Percentiles rank a stretch among this genome's conserved stretches.
phyloP scores from a whole-genome alignment of 2,797 vertebrate genomes.

The Myoxocephalus aenaeus region DNA sequence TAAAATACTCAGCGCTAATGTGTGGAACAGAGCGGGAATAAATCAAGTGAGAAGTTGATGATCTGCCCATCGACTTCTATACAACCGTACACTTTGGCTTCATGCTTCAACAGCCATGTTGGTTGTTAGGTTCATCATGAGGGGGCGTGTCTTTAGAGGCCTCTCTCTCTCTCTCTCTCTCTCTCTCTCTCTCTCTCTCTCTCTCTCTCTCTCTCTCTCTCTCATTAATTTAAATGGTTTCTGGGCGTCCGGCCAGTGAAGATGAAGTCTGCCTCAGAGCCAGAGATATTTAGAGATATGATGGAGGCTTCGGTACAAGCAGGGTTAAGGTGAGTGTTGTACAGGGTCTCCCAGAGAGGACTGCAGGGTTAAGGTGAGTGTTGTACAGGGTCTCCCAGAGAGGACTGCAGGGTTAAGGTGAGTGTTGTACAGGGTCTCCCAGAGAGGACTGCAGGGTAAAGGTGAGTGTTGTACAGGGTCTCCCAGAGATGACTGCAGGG shows the following conservation, averaged over 20 bases:
- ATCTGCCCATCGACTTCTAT: too few species aligned
- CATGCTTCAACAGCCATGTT: too few species aligned
- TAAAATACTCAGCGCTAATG: too few species aligned
- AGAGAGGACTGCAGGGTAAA: neutral
- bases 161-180: neutral
- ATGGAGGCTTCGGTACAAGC: constrained; percentile 54
- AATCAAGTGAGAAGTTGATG: too few species aligned
- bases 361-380: too few species aligned
- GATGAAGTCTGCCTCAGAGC: constrained; percentile 39
- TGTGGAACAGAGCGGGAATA: too few species aligned
- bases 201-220: neutral
- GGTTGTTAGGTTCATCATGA: too few species aligned
- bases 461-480: constrained; percentile 42
- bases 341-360: constrained; percentile 2
- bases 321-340: constrained; percentile 52
- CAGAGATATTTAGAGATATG: constrained; percentile 63
- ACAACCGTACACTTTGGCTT: too few species aligned
- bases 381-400: too few species aligned
- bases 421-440: constrained; percentile 33
- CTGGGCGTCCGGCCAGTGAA: constrained; percentile 61
- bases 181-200: neutral
- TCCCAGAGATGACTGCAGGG: neutral
- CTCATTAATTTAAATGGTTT: constrained; percentile 72
- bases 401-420: constrained; percentile 37
- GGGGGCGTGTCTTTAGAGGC: too few species aligned